A percentile compares a stretch with the other conserved stretches of the same genome.
Conservation (phyloP, 2,888 invertebrate genomes). For the Theristus sp. region DNA sequence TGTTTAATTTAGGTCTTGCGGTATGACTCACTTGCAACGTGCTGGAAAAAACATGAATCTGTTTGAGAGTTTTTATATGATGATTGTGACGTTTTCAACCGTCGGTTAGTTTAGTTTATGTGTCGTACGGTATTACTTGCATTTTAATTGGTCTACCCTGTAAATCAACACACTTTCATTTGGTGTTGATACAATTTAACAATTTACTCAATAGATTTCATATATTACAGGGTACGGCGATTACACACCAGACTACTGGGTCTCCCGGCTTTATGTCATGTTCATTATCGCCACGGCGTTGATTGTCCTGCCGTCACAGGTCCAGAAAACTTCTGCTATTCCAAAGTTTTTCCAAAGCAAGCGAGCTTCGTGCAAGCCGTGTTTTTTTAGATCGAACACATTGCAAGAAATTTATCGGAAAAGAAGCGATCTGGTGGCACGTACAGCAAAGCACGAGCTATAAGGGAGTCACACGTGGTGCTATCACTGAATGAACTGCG, state of each 20-base stretch:
- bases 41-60: slow-evolving; percentile 83
- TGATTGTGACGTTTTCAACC: slow-evolving; percentile 92
- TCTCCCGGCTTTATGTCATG: slow-evolving; percentile 89
- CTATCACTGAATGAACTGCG: not conserved
- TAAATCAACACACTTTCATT: too few species aligned
- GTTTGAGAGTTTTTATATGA: slow-evolving; percentile 90
- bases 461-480: not conserved
- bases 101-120: slow-evolving; percentile 45
- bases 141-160: too few species aligned
- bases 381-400: not conserved
- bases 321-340: slow-evolving; percentile 27
- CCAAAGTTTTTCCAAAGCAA: not conserved
- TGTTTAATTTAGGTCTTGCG: too few species aligned
- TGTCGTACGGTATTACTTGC: too few species aligned
- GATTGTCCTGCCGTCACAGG: slow-evolving; percentile 88
- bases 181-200: too few species aligned
- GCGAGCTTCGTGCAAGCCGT: too few species aligned
- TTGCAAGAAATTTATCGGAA: not conserved
- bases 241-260: slow-evolving; percentile 93
- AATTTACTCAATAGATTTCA: too few species aligned
- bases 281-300: slow-evolving; percentile 92
- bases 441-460: not conserved
- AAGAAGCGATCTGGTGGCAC: not conserved
- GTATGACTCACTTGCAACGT: slow-evolving; percentile 82
- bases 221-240: slow-evolving; percentile 72